A percentile compares a stretch with the other conserved stretches of the same genome.
phyloP scores from a whole-genome alignment of 2,113 vertebrate species.

The Reinhardtius hippoglossoides region DNA sequence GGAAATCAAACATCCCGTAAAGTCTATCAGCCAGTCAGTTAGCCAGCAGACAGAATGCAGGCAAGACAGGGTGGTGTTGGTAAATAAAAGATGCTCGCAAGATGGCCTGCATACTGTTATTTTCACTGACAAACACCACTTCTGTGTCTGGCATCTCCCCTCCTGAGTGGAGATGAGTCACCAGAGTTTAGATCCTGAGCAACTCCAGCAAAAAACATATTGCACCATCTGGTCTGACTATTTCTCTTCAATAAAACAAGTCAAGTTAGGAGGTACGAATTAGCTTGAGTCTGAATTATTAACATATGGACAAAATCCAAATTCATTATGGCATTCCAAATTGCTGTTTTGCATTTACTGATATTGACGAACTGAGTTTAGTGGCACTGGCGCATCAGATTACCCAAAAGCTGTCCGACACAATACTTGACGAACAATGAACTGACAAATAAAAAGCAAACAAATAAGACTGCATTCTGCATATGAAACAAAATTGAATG shows the following conservation, averaged over 20 bases:
- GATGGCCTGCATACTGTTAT: conserved; percentile 73
- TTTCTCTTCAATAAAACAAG: conserved; percentile 46
- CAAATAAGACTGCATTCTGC: neutral
- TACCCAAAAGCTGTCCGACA: conserved; percentile 8
- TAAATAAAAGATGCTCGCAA: conserved; percentile 77
- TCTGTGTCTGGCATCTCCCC: conserved; percentile 68
- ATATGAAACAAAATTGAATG: neutral
- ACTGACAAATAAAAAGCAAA: neutral
- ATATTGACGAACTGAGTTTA: conserved; percentile 1
- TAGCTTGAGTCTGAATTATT: no score
- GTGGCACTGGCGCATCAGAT: conserved; percentile 16
- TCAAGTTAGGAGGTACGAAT: neutral
- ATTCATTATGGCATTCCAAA: neutral
- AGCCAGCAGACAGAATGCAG: conserved; percentile 59
- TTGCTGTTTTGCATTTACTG: neutral
- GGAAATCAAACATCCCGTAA: conserved; percentile 61
- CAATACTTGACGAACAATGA: neutral
- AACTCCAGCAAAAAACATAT: conserved; percentile 60
- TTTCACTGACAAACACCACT: conserved; percentile 73
- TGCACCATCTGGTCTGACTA: conserved; percentile 48
- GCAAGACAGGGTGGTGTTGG: conserved; percentile 69
- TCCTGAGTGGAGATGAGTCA: conserved; percentile 76
- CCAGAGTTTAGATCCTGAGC: conserved; percentile 60
- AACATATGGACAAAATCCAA: neutral
- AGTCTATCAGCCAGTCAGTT: conserved; percentile 43